Evolutionary conservation across 1,140 invertebrate genomes (phyloP).

Genomic region (Eufriesea mexicana): DNA sequence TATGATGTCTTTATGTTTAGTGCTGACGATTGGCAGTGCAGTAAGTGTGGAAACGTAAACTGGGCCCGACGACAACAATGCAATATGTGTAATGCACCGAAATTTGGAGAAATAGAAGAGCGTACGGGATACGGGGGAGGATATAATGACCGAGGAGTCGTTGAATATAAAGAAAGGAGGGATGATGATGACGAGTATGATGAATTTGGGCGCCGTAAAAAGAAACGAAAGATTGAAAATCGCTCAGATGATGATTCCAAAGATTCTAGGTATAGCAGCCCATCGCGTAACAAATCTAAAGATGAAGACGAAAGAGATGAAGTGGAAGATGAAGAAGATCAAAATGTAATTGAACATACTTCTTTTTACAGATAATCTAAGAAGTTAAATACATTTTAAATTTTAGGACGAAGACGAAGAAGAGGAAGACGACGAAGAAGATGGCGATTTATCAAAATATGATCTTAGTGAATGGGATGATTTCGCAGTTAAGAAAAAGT

Average conservation of each 20-base stretch:
- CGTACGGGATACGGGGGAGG: constrained; percentile 92
- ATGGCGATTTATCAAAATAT: constrained; percentile 92
- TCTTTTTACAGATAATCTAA: background rate
- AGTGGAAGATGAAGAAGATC: constrained; percentile 31
- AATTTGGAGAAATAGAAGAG: constrained; percentile 95
- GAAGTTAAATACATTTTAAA: constrained; percentile 12
- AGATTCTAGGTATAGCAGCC: constrained; percentile 78
- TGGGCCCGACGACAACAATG: constrained; percentile 98
- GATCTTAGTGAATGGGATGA: constrained; percentile 89
- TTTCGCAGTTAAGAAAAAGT: constrained; percentile 80
- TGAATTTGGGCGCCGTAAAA: constrained; percentile 96
- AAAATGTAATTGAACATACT: constrained; percentile 27
- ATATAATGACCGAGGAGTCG: constrained; percentile 96
- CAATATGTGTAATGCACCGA: constrained; percentile 99
- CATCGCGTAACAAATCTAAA: constrained; percentile 75
- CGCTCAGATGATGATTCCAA: constrained; percentile 78
- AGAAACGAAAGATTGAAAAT: constrained; percentile 85
- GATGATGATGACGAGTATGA: constrained; percentile 96
- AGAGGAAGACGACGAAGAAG: constrained; percentile 86
- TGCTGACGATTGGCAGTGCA: constrained; percentile 99
- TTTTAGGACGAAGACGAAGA: constrained; percentile 75
- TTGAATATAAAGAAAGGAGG: constrained; percentile 94
- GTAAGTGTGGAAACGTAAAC: constrained; percentile 99
- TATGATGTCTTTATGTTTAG: constrained; percentile 83
- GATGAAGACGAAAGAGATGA: constrained; percentile 74